Percentiles rank a stretch among this genome's conserved stretches.
These are phyloP conservation scores for Trileptium ribeirensis DNA, from an alignment of 2,888 invertebrate species.

Conservation along the genomic window DNA sequence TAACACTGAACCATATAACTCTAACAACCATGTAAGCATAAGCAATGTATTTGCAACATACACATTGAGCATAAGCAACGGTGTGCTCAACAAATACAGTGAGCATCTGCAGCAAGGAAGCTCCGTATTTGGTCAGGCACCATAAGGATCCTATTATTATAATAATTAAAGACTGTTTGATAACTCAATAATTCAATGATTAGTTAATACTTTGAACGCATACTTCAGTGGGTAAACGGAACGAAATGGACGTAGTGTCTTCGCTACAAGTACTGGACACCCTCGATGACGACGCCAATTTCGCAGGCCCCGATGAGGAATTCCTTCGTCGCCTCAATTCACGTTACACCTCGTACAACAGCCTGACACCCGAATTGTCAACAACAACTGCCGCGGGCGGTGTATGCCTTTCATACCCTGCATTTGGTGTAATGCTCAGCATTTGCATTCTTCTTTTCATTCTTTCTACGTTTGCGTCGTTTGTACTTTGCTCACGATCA, in stretches of 20 bases:
- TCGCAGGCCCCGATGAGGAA: not conserved
- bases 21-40: too few species aligned
- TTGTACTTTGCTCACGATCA: not conserved
- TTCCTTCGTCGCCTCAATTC: slow-evolving; percentile 5
- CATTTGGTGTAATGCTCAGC: not conserved
- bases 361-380: not conserved
- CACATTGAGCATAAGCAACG: too few species aligned
- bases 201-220: too few species aligned
- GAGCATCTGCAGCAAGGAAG: too few species aligned
- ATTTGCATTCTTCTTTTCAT: not conserved
- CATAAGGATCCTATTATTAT: too few species aligned
- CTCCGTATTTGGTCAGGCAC: too few species aligned
- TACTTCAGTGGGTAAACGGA: not conserved
- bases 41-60: too few species aligned
- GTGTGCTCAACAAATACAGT: too few species aligned
- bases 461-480: not conserved
- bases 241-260: slow-evolving; percentile 32
- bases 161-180: too few species aligned
- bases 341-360: not conserved
- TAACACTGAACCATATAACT: too few species aligned
- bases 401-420: not conserved
- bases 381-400: not conserved
- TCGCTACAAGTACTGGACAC: slow-evolving; percentile 35
- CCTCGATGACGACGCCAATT: slow-evolving; percentile 22
- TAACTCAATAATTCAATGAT: too few species aligned